A percentile compares a stretch with the other conserved stretches of the same genome.
These are phyloP conservation scores for Agrochola circellaris DNA, from an alignment of 2,888 invertebrate species.

Conservation along the genomic window DNA sequence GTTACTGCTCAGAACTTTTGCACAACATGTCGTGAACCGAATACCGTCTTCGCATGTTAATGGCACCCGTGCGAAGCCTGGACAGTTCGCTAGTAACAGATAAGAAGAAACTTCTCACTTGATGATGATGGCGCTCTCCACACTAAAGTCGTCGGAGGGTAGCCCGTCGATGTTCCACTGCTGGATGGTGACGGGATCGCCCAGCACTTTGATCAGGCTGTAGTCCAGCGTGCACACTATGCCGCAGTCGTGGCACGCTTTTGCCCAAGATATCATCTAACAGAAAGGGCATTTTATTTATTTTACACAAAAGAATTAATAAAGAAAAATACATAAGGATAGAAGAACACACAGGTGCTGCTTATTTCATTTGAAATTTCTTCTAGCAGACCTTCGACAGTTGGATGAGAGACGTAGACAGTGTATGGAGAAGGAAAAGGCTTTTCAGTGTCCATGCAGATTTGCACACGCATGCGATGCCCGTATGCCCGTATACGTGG, in stretches of 20 bases:
- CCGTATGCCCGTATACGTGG: not conserved
- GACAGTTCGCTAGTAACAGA: not conserved
- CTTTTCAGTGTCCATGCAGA: not conserved
- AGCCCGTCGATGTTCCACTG: slow-evolving; percentile 97
- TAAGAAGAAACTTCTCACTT: slow-evolving; percentile 87
- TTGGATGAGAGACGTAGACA: not conserved
- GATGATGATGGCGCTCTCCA: slow-evolving; percentile 98
- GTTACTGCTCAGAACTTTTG: too few species aligned
- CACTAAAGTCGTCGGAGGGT: slow-evolving; percentile 96
- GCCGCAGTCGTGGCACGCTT: slow-evolving; percentile 92
- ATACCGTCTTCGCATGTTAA: too few species aligned
- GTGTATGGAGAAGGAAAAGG: not conserved
- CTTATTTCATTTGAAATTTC: not conserved
- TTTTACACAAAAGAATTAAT: not conserved
- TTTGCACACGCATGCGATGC: not conserved
- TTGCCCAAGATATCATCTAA: slow-evolving; percentile 94
- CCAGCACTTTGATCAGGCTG: slow-evolving; percentile 94
- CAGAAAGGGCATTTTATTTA: not conserved
- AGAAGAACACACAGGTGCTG: not conserved
- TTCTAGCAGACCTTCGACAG: not conserved
- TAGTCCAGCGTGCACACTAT: slow-evolving; percentile 95
- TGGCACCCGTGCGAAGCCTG: too few species aligned
- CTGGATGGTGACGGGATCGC: slow-evolving; percentile 96
- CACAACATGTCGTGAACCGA: too few species aligned
- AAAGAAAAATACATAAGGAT: not conserved